These are phyloP conservation scores for Ochropacha duplaris DNA, from an alignment of 2,888 invertebrate species.

Conservation along the genomic window DNA sequence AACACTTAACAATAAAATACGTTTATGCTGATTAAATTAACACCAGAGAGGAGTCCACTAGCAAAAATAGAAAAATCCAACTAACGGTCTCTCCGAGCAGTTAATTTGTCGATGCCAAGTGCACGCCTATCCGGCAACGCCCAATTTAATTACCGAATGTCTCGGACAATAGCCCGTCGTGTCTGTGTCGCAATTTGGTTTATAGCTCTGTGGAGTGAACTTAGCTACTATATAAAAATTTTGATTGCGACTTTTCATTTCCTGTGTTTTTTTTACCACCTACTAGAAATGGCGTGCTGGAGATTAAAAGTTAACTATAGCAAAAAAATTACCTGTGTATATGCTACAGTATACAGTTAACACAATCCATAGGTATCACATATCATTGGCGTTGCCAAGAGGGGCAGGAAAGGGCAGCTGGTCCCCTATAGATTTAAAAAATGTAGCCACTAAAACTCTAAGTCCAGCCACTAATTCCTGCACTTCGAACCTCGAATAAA, in stretches of 20 bases:
- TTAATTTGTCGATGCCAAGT: constrained; percentile 49
- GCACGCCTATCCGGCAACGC: constrained; percentile 23
- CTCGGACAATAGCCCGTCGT: not conserved
- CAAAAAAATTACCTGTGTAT: too few relatives aligned
- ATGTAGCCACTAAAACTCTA: too few relatives aligned
- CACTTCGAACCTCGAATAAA: too few relatives aligned
- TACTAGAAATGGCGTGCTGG: too few relatives aligned
- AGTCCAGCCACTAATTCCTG: too few relatives aligned
- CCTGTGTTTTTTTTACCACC: too few relatives aligned
- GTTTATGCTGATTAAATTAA: not conserved
- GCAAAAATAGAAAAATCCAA: constrained; percentile 1
- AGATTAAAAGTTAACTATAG: too few relatives aligned
- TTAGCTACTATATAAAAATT: not conserved
- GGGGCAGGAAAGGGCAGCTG: too few relatives aligned
- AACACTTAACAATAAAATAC: not conserved
- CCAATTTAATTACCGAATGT: constrained; percentile 36
- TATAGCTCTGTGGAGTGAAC: not conserved
- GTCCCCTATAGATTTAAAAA: too few relatives aligned
- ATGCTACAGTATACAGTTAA: too few relatives aligned
- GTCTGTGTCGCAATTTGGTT: not conserved
- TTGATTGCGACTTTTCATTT: not conserved
- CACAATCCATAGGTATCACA: too few relatives aligned
- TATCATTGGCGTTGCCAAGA: too few relatives aligned
- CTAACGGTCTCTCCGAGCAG: constrained; percentile 9
- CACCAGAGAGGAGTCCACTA: not conserved